Base-by-base conservation (phyloP, 2,797 vertebrate genomes). In the Prionace glauca region DNA sequence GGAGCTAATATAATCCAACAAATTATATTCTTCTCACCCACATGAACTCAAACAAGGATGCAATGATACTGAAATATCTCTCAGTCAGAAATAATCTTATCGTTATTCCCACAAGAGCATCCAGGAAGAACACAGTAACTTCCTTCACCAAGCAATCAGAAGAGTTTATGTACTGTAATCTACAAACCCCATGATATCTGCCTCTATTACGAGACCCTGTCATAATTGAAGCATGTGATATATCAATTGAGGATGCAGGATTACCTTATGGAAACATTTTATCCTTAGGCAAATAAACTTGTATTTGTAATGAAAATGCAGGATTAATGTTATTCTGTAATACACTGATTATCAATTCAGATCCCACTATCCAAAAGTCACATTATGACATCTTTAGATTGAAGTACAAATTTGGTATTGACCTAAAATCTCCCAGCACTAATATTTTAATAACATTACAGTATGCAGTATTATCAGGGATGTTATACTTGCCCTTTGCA, bases 191-290 rank as follows among this genome's bases (percentile, higher is more conserved):
- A 94, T 72, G 69, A 94, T 26, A 94, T 72, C 74, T 24, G 29
- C 26, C 69, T 94, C 92, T 72, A 94, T 72, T 94, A 69, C 45
- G 65, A 94, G 67, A 50, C 41, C 45, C 24, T 74, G 69, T 74
- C 92, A 94, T 32, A 71, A 94, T 72, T 94, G 92, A 72, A 41
- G 71, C 71, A 72, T 74, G 41, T 56, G 69, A 94, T 74, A 94
- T 94, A 94, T 94, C 92, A 94, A 74, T 74, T 71, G 24, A 72
- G 24, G 24, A 45, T 71, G 72, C 92, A 72, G 92, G 41, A 71
- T 72, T 74, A 74, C 71, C 26, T 26, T 93, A 71, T 11, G 91
- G 67, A 93, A 93, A 67, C 65, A 71, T 94, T 71, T 94, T 94
- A 94, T 72, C 69, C 45, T 56, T 32, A 26, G 92, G 41, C 69